These are phyloP conservation scores for Heteromurus nitidus DNA, from an alignment of 2,888 invertebrate species.

Conservation along the genomic window DNA sequence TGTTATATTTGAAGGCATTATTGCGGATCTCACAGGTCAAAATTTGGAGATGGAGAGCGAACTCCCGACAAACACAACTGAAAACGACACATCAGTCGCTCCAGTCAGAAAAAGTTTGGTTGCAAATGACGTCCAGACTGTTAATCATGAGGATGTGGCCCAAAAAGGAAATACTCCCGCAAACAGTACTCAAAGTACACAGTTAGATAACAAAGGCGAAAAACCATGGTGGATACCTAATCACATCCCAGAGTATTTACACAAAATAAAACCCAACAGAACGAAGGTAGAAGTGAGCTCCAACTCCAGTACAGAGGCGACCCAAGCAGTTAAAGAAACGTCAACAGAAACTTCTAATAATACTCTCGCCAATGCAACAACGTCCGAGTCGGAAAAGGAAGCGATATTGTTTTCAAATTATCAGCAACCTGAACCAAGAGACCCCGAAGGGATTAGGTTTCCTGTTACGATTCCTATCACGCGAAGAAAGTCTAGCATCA, in stretches of 20 bases:
- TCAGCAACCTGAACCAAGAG: conserved; percentile 48
- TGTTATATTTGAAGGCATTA: conserved; percentile 27
- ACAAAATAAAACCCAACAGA: neutral
- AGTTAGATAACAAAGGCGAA: no score
- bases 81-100: neutral
- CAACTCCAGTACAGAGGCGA: neutral
- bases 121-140: neutral
- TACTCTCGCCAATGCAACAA: no score
- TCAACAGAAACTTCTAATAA: no score
- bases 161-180: neutral
- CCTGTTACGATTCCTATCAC: conserved; percentile 7
- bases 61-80: no score
- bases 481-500: conserved; percentile 13
- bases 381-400: no score
- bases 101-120: neutral
- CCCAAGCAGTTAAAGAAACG: no score
- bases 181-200: neutral
- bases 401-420: conserved; percentile 17
- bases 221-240: conserved; percentile 36
- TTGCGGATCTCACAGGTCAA: conserved; percentile 19
- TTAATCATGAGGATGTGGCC: neutral
- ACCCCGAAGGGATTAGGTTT: conserved; percentile 41
- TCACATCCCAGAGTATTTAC: conserved; percentile 25
- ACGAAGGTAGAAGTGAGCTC: neutral
- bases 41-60: no score